Base-by-base conservation (phyloP, 2,113 vertebrate genomes). In the Triplophysa tibetana region DNA sequence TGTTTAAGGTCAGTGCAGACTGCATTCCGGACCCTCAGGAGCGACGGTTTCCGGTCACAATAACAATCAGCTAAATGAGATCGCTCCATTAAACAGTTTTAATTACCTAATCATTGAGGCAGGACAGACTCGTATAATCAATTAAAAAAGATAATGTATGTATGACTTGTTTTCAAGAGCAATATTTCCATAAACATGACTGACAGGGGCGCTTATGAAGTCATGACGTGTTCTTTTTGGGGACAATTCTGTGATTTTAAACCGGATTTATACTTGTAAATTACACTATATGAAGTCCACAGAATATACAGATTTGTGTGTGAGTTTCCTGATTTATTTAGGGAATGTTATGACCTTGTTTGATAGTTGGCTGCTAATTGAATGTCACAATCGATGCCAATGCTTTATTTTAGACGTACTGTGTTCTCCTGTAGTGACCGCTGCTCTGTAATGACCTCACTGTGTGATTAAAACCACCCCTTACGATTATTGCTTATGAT, bases 81-180 rank as follows among this genome's bases (percentile, higher is more conserved):
- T 88, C 89, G 89, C 89, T 81, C 88, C 86, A 91, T 91, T 91
- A 90, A 90, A 87, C 65, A 70, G 78, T 83, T 87, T 91, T 90
- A 90, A 91, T 91, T 85, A 84, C 82, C 88, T 91, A 91, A 91
- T 90, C 89, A 87, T 81, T 88, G 88, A 90, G 88, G 91, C 89
- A 64, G 85, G 83, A 87, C 88, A 86, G 75, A 85, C 86, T 84
- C 77, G 79, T 85, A 70, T 82, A 90, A 88, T 92, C 91, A 89
- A 90, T 91, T 92, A 89, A 88, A 87, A 84, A 84, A 78, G 88
- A 88, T 87, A 84, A 83, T 88, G 86, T 86, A 88, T 73, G 87
- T 26, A 81, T 88, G 80, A 86, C 85, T 72, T 75, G 75, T 77
- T 85, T 80, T 85, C 76, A 83, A 26, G 68, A 87, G 86, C 83